Conservation (phyloP, 2,888 invertebrate genomes). For the Sphinx pinastri region DNA sequence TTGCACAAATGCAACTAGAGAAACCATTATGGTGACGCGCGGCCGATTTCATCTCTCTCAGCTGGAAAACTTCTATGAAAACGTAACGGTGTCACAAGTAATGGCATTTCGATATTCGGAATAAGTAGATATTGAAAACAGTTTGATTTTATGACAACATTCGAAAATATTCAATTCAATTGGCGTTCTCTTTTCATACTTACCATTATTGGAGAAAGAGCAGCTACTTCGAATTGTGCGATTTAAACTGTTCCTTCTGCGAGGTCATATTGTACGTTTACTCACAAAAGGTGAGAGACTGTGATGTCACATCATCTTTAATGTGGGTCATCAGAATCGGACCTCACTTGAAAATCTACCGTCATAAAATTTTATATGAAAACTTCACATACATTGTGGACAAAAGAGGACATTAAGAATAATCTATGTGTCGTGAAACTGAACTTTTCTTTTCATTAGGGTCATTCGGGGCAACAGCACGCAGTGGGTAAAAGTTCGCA, state of each 20-base stretch:
- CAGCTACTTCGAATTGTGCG: not conserved
- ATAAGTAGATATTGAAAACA: conserved; percentile 45
- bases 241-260: conserved; percentile 8
- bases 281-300: conserved; percentile 1
- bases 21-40: conserved; percentile 55
- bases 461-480: too few relatives aligned
- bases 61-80: conserved; percentile 62
- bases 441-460: conserved; percentile 74
- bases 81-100: conserved; percentile 54
- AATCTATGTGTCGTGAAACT: conserved; percentile 69
- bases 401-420: conserved; percentile 69
- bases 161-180: conserved; percentile 38
- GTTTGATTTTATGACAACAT: conserved; percentile 37
- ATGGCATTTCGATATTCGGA: conserved; percentile 52
- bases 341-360: conserved; percentile 57
- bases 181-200: conserved; percentile 34
- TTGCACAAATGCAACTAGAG: conserved; percentile 60
- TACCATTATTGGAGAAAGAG: conserved; percentile 2
- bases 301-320: conserved; percentile 31
- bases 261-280: conserved; percentile 3
- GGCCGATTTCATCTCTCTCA: conserved; percentile 55
- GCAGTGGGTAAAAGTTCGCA: too few relatives aligned
- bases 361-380: conserved; percentile 71
- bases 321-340: conserved; percentile 54
- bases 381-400: conserved; percentile 72